A percentile compares a stretch with the other conserved stretches of the same genome.
phyloP scores from a whole-genome alignment of 1,140 invertebrate species.

The Leptinotarsa defecta region DNA sequence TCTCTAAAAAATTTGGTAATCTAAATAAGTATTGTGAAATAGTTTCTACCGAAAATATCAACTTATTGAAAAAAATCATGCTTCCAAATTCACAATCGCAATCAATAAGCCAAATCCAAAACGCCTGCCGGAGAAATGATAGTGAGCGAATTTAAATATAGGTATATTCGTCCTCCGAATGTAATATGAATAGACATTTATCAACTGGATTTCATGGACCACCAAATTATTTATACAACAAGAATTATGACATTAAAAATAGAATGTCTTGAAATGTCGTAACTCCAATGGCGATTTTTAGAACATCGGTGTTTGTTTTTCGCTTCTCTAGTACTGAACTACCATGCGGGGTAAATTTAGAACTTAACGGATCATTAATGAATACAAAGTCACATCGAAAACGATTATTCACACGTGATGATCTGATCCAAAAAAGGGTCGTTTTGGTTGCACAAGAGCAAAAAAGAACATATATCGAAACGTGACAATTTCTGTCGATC shows the following conservation, averaged over 20 bases:
- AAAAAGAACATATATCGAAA: too few relatives aligned
- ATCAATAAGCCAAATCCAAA: too few relatives aligned
- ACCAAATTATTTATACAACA: conserved; percentile 16
- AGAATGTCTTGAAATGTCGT: conserved; percentile 23
- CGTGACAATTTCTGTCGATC: too few relatives aligned
- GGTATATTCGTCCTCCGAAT: background rate
- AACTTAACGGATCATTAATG: conserved; percentile 12
- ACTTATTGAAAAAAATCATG: too few relatives aligned
- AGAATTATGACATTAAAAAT: conserved; percentile 17
- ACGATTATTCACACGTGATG: too few relatives aligned
- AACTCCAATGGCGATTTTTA: conserved; percentile 20
- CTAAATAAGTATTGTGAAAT: too few relatives aligned
- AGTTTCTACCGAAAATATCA: too few relatives aligned
- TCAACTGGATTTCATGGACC: background rate
- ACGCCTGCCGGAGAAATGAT: background rate
- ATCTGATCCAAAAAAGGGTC: too few relatives aligned
- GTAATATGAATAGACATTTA: conserved; percentile 11
- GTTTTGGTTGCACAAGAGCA: too few relatives aligned
- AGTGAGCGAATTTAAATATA: background rate
- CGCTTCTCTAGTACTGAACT: conserved; percentile 7
- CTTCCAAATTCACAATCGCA: too few relatives aligned
- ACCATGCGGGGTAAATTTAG: conserved; percentile 10
- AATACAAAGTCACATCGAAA: too few relatives aligned
- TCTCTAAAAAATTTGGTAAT: too few relatives aligned
- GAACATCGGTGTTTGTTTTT: conserved; percentile 1